Percentiles rank a stretch among this genome's conserved stretches.
Conservation (phyloP, 2,113 vertebrate species). For the Alectura lathami region DNA sequence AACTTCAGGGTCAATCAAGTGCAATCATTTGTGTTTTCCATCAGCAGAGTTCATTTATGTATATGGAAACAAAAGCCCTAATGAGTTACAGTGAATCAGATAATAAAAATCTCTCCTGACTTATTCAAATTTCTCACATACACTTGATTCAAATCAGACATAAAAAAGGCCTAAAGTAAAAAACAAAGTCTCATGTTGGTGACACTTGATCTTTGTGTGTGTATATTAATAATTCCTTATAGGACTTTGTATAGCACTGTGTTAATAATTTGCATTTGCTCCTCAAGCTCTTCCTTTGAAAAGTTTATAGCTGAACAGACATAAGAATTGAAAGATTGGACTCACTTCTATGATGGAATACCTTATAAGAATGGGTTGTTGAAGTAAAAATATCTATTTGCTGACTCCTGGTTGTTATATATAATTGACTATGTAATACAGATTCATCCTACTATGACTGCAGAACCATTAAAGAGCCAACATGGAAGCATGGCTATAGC, state of each 20-base stretch:
- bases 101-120: not conserved
- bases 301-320: not conserved
- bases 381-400: slow-evolving; percentile 21
- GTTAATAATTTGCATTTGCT: not conserved
- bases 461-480: not conserved
- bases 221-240: not conserved
- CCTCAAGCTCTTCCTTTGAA: not conserved
- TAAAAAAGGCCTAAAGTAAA: not conserved
- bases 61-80: not conserved
- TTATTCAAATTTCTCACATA: slow-evolving; percentile 41
- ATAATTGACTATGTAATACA: not conserved
- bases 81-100: not conserved
- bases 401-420: not conserved
- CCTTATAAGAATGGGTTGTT: not conserved
- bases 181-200: not conserved
- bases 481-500: not conserved
- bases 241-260: not conserved
- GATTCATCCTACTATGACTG: not conserved
- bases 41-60: slow-evolving; percentile 5
- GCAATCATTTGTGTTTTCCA: slow-evolving; percentile 8
- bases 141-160: not conserved
- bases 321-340: not conserved
- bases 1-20: slow-evolving; percentile 32
- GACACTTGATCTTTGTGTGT: not conserved
- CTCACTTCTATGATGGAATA: not conserved